phyloP scores from a whole-genome alignment of 2,888 invertebrate genomes.

The Frankliniella fusca region DNA sequence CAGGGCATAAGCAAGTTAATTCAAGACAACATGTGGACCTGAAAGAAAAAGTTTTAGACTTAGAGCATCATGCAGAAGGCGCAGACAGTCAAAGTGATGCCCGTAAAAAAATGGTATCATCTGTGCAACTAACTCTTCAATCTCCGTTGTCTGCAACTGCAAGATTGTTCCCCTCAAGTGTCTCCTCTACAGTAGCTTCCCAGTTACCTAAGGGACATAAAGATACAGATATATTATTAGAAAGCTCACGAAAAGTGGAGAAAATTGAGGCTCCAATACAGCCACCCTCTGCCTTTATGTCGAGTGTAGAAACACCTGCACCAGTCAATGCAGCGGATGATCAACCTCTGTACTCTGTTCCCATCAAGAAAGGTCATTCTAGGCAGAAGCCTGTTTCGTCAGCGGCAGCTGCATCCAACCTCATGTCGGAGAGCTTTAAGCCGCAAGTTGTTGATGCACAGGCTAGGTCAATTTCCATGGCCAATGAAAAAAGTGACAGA shows the following conservation, averaged over 20 bases:
- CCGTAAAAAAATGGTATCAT: constrained; percentile 52
- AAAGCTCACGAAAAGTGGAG: not conserved
- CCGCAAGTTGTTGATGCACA: constrained; percentile 8
- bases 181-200: not conserved
- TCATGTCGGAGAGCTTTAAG: constrained; percentile 10
- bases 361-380: not conserved
- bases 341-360: not conserved
- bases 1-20: not conserved
- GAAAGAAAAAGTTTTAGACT: not conserved
- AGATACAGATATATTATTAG: not conserved
- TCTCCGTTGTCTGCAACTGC: constrained; percentile 47
- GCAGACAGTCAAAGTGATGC: not conserved
- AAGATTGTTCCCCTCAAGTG: constrained; percentile 46
- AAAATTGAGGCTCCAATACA: not conserved
- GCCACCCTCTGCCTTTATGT: not conserved
- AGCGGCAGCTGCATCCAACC: not conserved
- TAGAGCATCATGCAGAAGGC: not conserved
- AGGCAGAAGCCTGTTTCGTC: not conserved
- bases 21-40: not conserved
- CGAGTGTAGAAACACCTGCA: not conserved
- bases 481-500: not conserved
- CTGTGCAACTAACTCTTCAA: constrained; percentile 60
- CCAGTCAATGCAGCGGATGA: not conserved
- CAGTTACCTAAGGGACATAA: not conserved
- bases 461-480: not conserved